phyloP scores from a whole-genome alignment of 2,888 invertebrate genomes.

The Charanyca ferruginea region DNA sequence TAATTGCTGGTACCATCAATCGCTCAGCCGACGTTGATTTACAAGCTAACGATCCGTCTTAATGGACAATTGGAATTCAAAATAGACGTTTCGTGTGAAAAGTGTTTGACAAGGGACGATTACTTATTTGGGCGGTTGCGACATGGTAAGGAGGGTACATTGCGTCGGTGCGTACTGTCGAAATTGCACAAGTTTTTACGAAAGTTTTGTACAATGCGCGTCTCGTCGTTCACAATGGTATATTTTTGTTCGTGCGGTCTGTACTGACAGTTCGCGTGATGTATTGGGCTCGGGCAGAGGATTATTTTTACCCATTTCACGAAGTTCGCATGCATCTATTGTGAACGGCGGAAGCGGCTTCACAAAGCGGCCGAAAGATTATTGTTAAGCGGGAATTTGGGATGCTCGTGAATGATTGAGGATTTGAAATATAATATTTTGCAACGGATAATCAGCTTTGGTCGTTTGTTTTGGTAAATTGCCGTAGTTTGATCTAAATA shows the following conservation, averaged over 20 bases:
- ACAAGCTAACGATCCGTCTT: slow-evolving; percentile 69
- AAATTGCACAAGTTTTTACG: slow-evolving; percentile 89
- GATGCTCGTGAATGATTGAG: slow-evolving; percentile 80
- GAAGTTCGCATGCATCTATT: slow-evolving; percentile 90
- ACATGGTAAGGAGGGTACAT: slow-evolving; percentile 53
- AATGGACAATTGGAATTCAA: slow-evolving; percentile 70
- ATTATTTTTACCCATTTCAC: slow-evolving; percentile 91
- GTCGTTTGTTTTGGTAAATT: slow-evolving; percentile 56
- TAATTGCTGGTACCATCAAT: slow-evolving; percentile 81
- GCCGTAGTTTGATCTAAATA: slow-evolving; percentile 3
- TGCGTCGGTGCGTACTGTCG: slow-evolving; percentile 81
- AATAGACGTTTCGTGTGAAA: slow-evolving; percentile 72
- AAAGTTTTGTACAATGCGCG: slow-evolving; percentile 87
- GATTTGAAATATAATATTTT: slow-evolving; percentile 80
- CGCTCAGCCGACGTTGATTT: slow-evolving; percentile 75
- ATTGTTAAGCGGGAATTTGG: slow-evolving; percentile 80
- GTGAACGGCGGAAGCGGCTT: slow-evolving; percentile 87
- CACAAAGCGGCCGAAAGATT: slow-evolving; percentile 86
- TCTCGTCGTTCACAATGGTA: slow-evolving; percentile 84
- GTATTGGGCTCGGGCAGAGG: slow-evolving; percentile 88
- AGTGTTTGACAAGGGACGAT: slow-evolving; percentile 63
- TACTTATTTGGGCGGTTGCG: slow-evolving; percentile 68
- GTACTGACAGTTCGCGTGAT: slow-evolving; percentile 89
- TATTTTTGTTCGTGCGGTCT: slow-evolving; percentile 91
- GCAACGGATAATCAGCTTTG: slow-evolving; percentile 66